Evolutionary conservation across 2,113 vertebrate species (phyloP), one percentile per base, ranked within the genome.

Genomic region (Esox niger): DNA sequence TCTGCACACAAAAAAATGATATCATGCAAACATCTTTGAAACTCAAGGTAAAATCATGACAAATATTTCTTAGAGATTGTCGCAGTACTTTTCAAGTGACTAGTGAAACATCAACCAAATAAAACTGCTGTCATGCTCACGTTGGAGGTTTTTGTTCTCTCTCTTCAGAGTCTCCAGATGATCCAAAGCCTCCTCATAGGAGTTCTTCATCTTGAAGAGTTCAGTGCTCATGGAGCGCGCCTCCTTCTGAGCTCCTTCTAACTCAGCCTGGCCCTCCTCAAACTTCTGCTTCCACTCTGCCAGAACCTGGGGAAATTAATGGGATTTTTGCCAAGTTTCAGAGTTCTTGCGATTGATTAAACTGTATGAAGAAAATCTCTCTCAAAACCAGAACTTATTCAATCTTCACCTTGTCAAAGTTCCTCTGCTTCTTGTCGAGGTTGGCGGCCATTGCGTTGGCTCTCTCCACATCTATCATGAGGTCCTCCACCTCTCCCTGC

Each of bases 331-430:
- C n/a, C n/a, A n/a, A n/a, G n/a, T n/a, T n/a, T n/a, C n/a, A n/a
- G n/a, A n/a, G n/a, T n/a, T 20, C 10, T 0, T 57, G 2, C 35
- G 11, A 7, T 11, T 21, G 46, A 21, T 49, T 1, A 49, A 49
- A n/a, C n/a, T n/a, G n/a, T n/a, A n/a, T n/a, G n/a, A n/a, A n/a
- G n/a, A n/a, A n/a, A n/a, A n/a, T n/a, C n/a, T n/a, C n/a, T n/a
- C n/a, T n/a, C n/a, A n/a, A n/a, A n/a, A n/a, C n/a, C n/a, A n/a
- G n/a, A n/a, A n/a, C n/a, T n/a, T n/a, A n/a, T n/a, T n/a, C n/a
- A 8, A 17, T 20, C 2, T 31, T 60, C 26, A 17, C 58, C 17
- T 57, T 92, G n/a, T n/a, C n/a, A n/a, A n/a, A n/a, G n/a, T n/a
- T n/a, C n/a, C n/a, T n/a, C n/a, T n/a, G n/a, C n/a, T n/a, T n/a